Base-by-base conservation (phyloP, 2,797 vertebrate species). In the Pantherophis alleghaniensis region DNA sequence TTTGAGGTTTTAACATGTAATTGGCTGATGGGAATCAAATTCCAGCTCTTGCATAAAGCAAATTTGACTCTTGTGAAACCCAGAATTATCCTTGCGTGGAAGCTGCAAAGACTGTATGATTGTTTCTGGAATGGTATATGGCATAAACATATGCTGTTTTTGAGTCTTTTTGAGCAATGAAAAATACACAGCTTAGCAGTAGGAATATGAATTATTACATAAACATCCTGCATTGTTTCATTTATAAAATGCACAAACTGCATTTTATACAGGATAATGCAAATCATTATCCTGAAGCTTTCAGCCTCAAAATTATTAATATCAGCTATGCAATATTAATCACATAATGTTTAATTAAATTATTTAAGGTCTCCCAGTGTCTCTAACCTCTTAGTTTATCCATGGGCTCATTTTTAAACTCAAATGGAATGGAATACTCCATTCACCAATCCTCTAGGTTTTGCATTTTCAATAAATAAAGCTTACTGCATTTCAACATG, bases 191-290 rank as follows among this genome's bases (percentile, higher is more conserved):
- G 94, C 0, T 90, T 93, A 91, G 74, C 91, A 95, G 11, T 57
- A 12, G 2, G 10, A 57, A 89, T 51, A 7, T 94, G 37, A 93
- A 95, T 94, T 86, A 93, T 95, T 95, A 94, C 93, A 94, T 56
- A 91, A 28, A 18, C 1, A 93, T 69, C 90, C 95, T 94, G 79
- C 91, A 94, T 69, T 63, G 16, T 93, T 96, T 94, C 5, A 51
- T 94, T 97, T 94, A 14, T 94, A 90, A 59, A 93, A 87, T 83
- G 28, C 24, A 95, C 94, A 94, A 93, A 90, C 13, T 93, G 93
- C 42, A 42, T 42, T 42, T 42, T 42, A 42, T 42, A 42, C 42
- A 42, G 42, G 42, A 42, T 42, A 42, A 42, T 3, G 42, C 20
- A 11, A 92, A 69, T 89, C 28, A 91, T n/a, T 88, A 12, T 92